phyloP scores from a whole-genome alignment of 2,797 vertebrate species.

The Cynopterus sphinx region DNA sequence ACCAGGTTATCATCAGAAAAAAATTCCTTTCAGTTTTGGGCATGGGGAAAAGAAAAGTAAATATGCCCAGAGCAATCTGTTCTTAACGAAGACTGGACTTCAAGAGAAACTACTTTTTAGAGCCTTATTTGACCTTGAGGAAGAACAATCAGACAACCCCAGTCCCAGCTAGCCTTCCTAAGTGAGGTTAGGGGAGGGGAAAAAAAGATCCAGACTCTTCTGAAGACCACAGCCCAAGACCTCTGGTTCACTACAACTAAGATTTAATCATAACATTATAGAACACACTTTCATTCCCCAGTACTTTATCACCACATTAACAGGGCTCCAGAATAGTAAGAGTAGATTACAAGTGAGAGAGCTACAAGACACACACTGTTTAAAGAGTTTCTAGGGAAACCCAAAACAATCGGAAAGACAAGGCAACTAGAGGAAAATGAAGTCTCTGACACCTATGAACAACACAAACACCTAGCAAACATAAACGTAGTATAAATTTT shows the following conservation, averaged over 20 bases:
- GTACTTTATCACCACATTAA: background rate
- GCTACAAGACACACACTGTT: background rate
- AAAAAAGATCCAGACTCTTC: background rate
- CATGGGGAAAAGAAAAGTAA: background rate
- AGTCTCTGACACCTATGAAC: background rate
- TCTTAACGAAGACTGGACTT: background rate
- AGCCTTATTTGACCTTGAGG: background rate
- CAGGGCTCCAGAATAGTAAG: background rate
- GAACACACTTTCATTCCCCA: background rate
- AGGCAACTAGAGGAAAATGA: background rate
- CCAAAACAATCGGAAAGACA: background rate
- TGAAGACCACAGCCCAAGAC: background rate
- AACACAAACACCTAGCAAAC: background rate
- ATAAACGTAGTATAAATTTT: background rate
- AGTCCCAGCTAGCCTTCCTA: background rate
- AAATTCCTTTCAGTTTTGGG: background rate
- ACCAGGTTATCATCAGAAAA: background rate
- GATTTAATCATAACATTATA: background rate
- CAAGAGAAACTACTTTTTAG: background rate
- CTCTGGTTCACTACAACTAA: background rate
- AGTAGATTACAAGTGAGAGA: background rate
- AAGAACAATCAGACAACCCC: background rate
- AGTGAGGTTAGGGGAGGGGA: background rate
- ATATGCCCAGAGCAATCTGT: background rate
- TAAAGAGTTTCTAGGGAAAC: slow-evolving; percentile 1